Evolutionary conservation across 1,140 invertebrate genomes (phyloP), one percentile per base, ranked within the genome.

Genomic region (Drosophila kikkawai): DNA sequence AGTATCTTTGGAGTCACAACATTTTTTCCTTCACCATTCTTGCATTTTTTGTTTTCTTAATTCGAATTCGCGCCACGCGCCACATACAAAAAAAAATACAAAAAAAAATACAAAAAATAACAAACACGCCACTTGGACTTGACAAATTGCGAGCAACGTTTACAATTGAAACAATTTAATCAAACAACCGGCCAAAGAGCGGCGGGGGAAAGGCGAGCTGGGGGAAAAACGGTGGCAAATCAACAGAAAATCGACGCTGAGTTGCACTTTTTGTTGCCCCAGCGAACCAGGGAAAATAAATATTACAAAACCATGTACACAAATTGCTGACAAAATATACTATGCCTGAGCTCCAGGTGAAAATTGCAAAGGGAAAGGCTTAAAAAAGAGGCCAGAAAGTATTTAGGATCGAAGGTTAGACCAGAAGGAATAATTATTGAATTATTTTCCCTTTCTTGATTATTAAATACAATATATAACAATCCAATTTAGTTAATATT

Each of bases 151-250:
- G 75, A 84, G 80, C 85, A 84, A 71, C 73, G 66, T 75, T 82
- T 66, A 65, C 83, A 87, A 86, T 87, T 82, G 85, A 84, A 88
- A 88, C 84, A 84, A 90, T 90, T 88, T 90, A 88, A 88, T 88
- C 69, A 83, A 78, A 74, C 53, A 81, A 68, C 53, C 55, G 64
- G 57, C 48, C 15, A 29, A 42, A 59, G 45, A 44, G 50, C 41
- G 51, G 47, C 13, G n/a, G 13, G 9, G 66, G 36, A 45, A 57
- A 45, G 19, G 32, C 42, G 48, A 67, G 13, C 19, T 47, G 65
- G 53, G 29, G 34, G 12, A 63, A 41, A 63, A 69, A 58, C 60
- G 55, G 71, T 47, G 42, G 65, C 42, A 67, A 77, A 44, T 50
- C 74, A 68, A 61, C 74, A 39, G 36, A 55, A 57, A 76, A 48